These are phyloP conservation scores for Drosophila mayri DNA, from an alignment of 1,140 invertebrate genomes.

Conservation along the genomic window DNA sequence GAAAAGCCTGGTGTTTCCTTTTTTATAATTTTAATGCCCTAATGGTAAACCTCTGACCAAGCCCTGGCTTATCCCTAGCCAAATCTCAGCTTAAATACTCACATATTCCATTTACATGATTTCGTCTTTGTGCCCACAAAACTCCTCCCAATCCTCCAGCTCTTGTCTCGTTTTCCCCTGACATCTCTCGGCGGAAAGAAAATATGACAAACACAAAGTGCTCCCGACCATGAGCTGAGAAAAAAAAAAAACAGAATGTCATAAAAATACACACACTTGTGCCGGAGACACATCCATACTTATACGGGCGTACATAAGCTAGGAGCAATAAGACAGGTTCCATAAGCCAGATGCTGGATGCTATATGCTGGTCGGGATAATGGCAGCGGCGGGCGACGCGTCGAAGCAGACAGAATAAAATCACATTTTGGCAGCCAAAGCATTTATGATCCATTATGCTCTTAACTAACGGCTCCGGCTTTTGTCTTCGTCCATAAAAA, in stretches of 20 bases:
- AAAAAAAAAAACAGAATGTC: conserved; percentile 31
- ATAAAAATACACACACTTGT: conserved; percentile 43
- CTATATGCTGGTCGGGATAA: conserved; percentile 6
- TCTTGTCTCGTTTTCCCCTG: conserved; percentile 7
- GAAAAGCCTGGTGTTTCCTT: not conserved
- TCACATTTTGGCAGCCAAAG: conserved; percentile 70
- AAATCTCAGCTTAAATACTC: conserved; percentile 24
- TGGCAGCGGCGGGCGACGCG: conserved; percentile 28
- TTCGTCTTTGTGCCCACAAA: conserved; percentile 7
- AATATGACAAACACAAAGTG: conserved; percentile 41
- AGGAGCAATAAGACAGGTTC: conserved; percentile 47
- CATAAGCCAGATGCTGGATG: conserved; percentile 37
- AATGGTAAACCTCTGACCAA: not conserved
- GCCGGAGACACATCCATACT: conserved; percentile 1
- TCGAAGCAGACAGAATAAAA: conserved; percentile 63
- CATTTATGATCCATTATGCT: conserved; percentile 79
- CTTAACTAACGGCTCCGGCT: conserved; percentile 57
- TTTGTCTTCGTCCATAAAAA: conserved; percentile 64
- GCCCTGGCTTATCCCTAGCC: not conserved
- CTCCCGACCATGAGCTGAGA: conserved; percentile 5
- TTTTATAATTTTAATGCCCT: conserved; percentile 6
- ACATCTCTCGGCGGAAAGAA: conserved; percentile 22
- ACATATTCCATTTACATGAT: conserved; percentile 42
- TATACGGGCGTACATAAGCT: not conserved
- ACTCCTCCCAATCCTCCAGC: not conserved